phyloP scores from a whole-genome alignment of 2,113 vertebrate species.

The Danionella cerebrum region DNA sequence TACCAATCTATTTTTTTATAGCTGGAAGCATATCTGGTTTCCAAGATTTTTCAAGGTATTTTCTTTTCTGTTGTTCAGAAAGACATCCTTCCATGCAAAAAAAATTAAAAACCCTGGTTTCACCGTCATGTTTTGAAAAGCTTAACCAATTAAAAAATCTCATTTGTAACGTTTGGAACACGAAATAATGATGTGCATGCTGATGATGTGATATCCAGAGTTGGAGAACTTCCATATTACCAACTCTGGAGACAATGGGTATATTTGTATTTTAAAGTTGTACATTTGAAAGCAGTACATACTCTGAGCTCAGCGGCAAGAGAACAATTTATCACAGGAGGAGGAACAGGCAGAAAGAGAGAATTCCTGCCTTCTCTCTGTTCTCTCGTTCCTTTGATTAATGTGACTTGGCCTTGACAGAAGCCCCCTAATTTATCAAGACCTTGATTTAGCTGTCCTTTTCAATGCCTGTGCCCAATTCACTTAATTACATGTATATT shows the following conservation, averaged over 20 bases:
- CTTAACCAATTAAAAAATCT: no score
- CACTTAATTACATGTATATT: constrained; percentile 67
- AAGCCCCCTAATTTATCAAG: constrained; percentile 72
- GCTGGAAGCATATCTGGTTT: no score
- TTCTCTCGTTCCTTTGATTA: constrained; percentile 68
- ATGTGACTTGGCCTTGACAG: constrained; percentile 67
- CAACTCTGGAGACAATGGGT: constrained; percentile 41
- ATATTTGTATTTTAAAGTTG: constrained; percentile 56
- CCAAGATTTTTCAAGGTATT: no score
- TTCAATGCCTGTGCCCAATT: constrained; percentile 56
- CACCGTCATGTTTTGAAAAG: no score
- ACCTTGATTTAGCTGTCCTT: constrained; percentile 59
- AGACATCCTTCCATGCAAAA: no score
- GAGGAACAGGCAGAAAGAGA: constrained; percentile 29
- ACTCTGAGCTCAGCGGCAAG: constrained; percentile 11
- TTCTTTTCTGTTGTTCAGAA: no score
- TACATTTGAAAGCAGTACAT: constrained; percentile 53
- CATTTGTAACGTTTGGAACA: no score
- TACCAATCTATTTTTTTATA: no score
- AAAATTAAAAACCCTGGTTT: no score
- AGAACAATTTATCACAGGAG: constrained; percentile 57
- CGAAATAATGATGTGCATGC: no score
- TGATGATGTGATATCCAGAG: background rate
- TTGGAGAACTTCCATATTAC: background rate
- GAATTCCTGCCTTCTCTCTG: constrained; percentile 38